Percentiles rank a stretch among this genome's conserved stretches.
phyloP scores from a whole-genome alignment of 2,797 vertebrate species.

The Pachyuromys duprasi region DNA sequence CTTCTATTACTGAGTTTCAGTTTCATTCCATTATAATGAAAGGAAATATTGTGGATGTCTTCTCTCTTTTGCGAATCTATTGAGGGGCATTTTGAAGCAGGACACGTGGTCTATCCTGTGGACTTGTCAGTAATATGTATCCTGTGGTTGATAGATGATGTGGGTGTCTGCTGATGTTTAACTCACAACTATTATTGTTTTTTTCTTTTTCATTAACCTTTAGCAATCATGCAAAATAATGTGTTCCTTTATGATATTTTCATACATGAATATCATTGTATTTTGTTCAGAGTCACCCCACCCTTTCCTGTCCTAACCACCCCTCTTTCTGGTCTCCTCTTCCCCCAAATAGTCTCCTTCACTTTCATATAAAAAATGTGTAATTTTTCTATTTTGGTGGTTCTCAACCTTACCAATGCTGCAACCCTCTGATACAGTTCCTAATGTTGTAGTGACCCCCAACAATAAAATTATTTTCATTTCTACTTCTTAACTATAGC shows the following conservation, averaged over 20 bases:
- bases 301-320: background rate
- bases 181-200: background rate
- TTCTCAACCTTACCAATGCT: background rate
- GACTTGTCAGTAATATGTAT: background rate
- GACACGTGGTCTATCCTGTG: background rate
- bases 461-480: background rate
- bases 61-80: background rate
- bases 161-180: background rate
- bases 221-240: background rate
- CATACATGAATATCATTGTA: background rate
- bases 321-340: background rate
- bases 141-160: background rate
- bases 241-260: background rate
- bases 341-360: background rate
- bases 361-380: background rate
- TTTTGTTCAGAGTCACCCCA: background rate
- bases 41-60: background rate
- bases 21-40: background rate
- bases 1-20: background rate
- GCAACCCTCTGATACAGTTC: background rate
- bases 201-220: background rate
- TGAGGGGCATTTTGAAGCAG: background rate
- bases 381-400: too few relatives aligned
- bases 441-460: background rate
- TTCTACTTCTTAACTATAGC: background rate